phyloP scores from a whole-genome alignment of 1,140 invertebrate species.

The Leptinotarsa undecemlineata region DNA sequence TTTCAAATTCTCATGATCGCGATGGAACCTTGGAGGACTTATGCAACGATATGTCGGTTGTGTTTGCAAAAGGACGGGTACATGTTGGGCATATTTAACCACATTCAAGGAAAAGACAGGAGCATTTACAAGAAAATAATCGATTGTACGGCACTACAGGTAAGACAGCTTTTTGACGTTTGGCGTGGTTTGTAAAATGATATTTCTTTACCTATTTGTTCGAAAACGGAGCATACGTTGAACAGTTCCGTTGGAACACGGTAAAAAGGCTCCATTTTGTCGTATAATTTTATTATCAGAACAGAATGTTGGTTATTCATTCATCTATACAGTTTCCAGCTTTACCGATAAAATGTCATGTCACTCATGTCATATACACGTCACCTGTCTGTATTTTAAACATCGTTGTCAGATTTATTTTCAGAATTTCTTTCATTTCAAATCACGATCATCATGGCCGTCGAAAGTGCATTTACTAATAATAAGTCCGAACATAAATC shows the following conservation, averaged over 20 bases:
- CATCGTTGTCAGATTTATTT: not conserved
- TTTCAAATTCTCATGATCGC: conserved; percentile 34
- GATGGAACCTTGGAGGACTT: conserved; percentile 50
- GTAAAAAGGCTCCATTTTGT: not conserved
- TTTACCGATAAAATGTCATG: conserved; percentile 1
- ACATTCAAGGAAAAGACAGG: conserved; percentile 52
- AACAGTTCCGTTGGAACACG: not conserved
- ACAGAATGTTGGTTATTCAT: not conserved
- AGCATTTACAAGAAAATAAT: conserved; percentile 55
- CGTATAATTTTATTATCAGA: not conserved
- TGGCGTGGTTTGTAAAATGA: not conserved
- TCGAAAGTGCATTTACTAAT: no score
- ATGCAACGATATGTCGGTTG: conserved; percentile 60
- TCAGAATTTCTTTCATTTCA: not conserved
- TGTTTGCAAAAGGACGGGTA: conserved; percentile 62
- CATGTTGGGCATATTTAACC: conserved; percentile 62
- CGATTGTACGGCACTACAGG: conserved; percentile 54
- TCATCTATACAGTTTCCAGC: conserved; percentile 14
- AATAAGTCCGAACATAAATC: no score
- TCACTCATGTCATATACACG: not conserved
- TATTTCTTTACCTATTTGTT: not conserved
- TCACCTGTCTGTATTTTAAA: not conserved
- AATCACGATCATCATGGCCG: no score
- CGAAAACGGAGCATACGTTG: no score
- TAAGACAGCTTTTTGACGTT: conserved; percentile 42